Base-by-base conservation (phyloP, 2,113 vertebrate genomes). In the Lonchura striata region DNA sequence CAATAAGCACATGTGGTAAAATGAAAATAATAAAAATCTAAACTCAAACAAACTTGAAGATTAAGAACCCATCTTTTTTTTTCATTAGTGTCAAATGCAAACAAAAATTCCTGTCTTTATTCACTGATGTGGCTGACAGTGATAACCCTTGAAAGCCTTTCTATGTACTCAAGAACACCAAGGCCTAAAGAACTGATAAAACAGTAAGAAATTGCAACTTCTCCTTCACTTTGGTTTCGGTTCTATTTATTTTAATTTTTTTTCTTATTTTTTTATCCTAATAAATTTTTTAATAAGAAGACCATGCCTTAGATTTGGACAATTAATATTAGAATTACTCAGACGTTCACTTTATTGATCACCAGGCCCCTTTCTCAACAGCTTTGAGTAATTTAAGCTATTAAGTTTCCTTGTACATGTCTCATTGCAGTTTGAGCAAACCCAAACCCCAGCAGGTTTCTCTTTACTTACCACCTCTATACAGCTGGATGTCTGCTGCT, bases 251-350 rank as follows among this genome's bases (percentile, higher is more conserved):
- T n/a, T 56, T n/a, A n/a, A 5, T 4, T 25, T 19, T 10, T 10
- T 15, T 9, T 9, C 3, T 20, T 17, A 7, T 11, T 11, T 25
- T 21, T 15, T 3, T 1, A 13, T 28, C 5, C 10, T 3, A 19
- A 0, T 5, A 6, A 70, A 11, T 20, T 52, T 6, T 72, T 94
- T 15, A 17, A 22, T 41, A 21, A 54, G 74, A 86, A 33, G 5
- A 63, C 17, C 1, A 5, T 63, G 42, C 4, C 42, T 46, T 86
- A 61, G 30, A 39, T 28, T 28, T 75, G 23, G 25, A 65, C 33
- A 63, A 22, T 35, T 63, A 70, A 19, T 15, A 59, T 37, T 10
- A 50, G 17, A 59, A 63, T 52, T 79, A 54, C 21, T 54, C 14
- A 54, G 25, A 30, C 10, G 3, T 37, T 69, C 77, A 47, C 14